phyloP scores from a whole-genome alignment of 2,888 invertebrate genomes.

The Caenorhabditis sinica region DNA sequence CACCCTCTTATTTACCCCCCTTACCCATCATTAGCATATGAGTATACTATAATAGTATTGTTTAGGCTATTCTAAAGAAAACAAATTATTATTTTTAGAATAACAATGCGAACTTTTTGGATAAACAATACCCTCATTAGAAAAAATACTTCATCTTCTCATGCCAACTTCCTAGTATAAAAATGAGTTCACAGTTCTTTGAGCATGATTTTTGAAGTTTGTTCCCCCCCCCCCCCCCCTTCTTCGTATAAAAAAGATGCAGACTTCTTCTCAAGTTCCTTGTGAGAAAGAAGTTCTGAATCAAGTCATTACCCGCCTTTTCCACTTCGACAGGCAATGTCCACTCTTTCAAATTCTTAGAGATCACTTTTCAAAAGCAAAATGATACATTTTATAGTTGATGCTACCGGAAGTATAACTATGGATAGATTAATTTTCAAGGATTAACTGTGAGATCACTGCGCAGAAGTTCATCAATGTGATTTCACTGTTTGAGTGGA shows the following conservation, averaged over 20 bases:
- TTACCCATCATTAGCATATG: too few species aligned
- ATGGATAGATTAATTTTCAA: background rate
- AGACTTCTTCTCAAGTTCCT: background rate
- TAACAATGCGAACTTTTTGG: background rate
- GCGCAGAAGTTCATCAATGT: background rate
- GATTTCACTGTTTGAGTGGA: background rate
- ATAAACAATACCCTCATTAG: background rate
- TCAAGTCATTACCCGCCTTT: background rate
- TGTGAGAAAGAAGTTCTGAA: slow-evolving; percentile 1
- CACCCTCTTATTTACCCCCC: too few species aligned
- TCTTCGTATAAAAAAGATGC: background rate
- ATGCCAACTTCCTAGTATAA: background rate
- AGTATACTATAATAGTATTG: too few species aligned
- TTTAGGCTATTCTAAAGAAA: too few species aligned
- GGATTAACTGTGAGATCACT: background rate
- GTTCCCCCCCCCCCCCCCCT: background rate
- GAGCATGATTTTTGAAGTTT: slow-evolving; percentile 1
- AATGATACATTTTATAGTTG: background rate
- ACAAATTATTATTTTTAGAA: background rate
- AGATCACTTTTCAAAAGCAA: background rate
- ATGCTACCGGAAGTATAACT: background rate
- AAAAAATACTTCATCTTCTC: too few species aligned
- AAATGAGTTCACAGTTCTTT: background rate
- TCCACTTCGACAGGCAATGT: background rate
- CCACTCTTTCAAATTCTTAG: background rate